Conservation (phyloP, 2,888 invertebrate genomes). For the Melieria omissa region DNA sequence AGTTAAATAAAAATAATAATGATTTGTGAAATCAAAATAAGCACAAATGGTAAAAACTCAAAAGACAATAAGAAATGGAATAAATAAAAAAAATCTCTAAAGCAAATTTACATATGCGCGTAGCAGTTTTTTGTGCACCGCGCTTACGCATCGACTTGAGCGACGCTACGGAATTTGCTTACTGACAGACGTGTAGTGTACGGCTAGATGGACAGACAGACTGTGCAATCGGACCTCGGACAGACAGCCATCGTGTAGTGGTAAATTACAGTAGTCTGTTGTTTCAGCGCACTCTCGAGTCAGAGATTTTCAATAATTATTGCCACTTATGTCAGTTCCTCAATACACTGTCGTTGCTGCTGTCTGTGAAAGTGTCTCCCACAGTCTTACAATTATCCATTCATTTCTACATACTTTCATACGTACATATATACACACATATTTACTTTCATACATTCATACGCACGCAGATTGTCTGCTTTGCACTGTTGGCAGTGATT, state of each 20-base stretch:
- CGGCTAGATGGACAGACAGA: too few relatives aligned
- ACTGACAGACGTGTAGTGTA: neutral
- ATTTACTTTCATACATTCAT: neutral
- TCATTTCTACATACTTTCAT: neutral
- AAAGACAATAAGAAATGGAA: neutral
- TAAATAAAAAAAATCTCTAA: constrained; percentile 22
- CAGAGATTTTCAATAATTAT: constrained; percentile 49
- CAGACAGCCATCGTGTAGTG: too few relatives aligned
- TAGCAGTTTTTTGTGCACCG: too few relatives aligned
- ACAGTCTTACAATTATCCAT: neutral
- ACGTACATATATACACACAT: neutral
- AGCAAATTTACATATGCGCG: constrained; percentile 21
- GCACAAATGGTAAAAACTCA: constrained; percentile 13
- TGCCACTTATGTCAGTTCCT: constrained; percentile 44
- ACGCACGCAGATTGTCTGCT: neutral
- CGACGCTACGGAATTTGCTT: neutral
- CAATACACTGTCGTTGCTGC: neutral
- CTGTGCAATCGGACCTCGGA: too few relatives aligned
- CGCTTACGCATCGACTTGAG: too few relatives aligned
- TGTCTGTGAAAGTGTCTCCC: too few relatives aligned
- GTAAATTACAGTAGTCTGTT: constrained; percentile 15
- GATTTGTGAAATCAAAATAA: constrained; percentile 26
- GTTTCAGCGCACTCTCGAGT: constrained; percentile 21
- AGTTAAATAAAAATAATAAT: constrained; percentile 24
- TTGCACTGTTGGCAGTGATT: neutral